Base-by-base conservation (phyloP, 2,113 vertebrate species). In the Prunella fulvescens region DNA sequence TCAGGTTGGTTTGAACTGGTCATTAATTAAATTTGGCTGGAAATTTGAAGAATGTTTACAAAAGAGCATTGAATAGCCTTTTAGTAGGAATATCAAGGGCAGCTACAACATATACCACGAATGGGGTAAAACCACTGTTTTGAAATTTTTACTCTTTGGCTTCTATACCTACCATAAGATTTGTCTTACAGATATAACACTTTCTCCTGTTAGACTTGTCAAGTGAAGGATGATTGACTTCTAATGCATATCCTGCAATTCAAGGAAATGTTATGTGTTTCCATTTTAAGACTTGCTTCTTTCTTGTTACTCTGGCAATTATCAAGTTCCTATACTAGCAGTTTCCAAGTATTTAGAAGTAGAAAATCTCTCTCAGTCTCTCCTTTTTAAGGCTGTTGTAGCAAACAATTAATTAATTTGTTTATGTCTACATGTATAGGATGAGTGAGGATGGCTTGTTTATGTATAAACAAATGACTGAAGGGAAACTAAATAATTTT, bases 391-490 rank as follows among this genome's bases (percentile, higher is more conserved):
- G 47, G 7, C 25, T 71, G 44, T 56, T 83, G 25, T 16, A 72
- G 56, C 78, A 81, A 90, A 72, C 31, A 72, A 56, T 66, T 72
- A 71, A 95, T 85, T 93, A 82, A 91, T 93, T 81, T 87, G 66
- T 87, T 95, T 95, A 56, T 91, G 16, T 86, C 29, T 89, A 15
- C 57, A n/a, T 44, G 12, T 44, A 85, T 84, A 83, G 66, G 45
- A 69, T 64, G 40, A 77, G 24, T 29, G 40, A 80, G 23, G 33
- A 64, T 2, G 6, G 22, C 13, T 88, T 95, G 71, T 67, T 31
- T 82, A 39, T 86, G 23, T 85, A 37, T 47, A 86, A 90, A 96
- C 51, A 79, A 91, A 69, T 53, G 48, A 85, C 48, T 90, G 86
- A 92, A 90, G 15, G 19, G 31, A 89, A 93, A 58, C 1, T 0